Base-by-base conservation (phyloP, 1,140 invertebrate genomes). In the Dendrolimus kikuchii region DNA sequence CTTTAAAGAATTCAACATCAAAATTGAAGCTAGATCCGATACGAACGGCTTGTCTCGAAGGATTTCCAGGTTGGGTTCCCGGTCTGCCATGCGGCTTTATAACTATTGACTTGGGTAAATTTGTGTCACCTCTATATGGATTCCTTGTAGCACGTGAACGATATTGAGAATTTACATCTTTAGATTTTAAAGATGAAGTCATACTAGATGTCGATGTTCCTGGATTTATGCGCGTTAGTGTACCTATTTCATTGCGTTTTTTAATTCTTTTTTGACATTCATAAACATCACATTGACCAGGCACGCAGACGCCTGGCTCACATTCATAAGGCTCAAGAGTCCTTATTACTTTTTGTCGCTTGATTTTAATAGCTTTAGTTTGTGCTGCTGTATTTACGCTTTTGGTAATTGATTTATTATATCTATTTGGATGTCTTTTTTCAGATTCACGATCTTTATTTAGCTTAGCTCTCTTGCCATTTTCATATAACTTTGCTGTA, bases 271-370 rank as follows among this genome's bases (percentile, higher is more conserved):
- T 55, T 10, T 45, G 43, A 55, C 69, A 72, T 53, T 61, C 49
- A 47, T 56, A 62, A 7, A 66, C 59, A 60, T 68, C 50, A 64
- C 68, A 68, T 52, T 63, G 40, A 46, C 57, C 58, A 46, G 63
- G 58, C 38, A 64, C 40, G 51, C 66, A 69, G 39, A 58, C 53
- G 46, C 60, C 60, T 8, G 63, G 63, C 49, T 63, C 61, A 56
- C 66, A 69, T 53, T 66, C 60, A 53, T 70, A 67, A 6, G 62
- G 53, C 10, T 53, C 41, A 49, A 64, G 55, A 40, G 53, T 44
- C n/a, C 54, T 5, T 50, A 50, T 45, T 4, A 9, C 6, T 38
- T 10, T 45, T 50, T 23, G 9, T 39, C 23, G 7, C 7, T 46
- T 52, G 10, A 43, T 39, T 49, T 38, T 38, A 47, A 7, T 45